Evolutionary conservation across 1,140 invertebrate species (phyloP).

Genomic region (Penaeus indicus): DNA sequence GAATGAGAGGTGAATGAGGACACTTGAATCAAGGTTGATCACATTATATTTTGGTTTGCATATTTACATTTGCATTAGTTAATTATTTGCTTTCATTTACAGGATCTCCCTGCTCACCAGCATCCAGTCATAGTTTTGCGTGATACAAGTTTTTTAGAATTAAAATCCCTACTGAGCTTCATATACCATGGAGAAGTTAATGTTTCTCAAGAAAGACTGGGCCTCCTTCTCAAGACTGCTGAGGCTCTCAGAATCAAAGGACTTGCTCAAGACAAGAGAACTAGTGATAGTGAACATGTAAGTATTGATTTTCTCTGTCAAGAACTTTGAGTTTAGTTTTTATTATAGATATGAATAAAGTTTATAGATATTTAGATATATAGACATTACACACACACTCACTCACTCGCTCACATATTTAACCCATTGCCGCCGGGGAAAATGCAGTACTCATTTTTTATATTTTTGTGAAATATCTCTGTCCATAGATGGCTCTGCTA

Average conservation of each 20-base stretch:
- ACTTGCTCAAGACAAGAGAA: constrained; percentile 69
- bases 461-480: too few relatives aligned
- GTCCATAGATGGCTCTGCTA: too few relatives aligned
- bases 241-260: constrained; percentile 78
- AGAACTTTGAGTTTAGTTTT: too few relatives aligned
- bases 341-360: too few relatives aligned
- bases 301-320: not conserved
- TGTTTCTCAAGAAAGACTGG: constrained; percentile 71
- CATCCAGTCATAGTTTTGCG: constrained; percentile 67
- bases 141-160: constrained; percentile 67
- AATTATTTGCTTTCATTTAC: not conserved
- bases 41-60: too few relatives aligned
- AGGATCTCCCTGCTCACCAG: constrained; percentile 66
- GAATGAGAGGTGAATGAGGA: too few relatives aligned
- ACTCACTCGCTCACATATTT: too few relatives aligned
- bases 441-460: too few relatives aligned
- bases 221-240: constrained; percentile 77
- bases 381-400: too few relatives aligned
- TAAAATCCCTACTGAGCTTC: constrained; percentile 65
- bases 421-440: too few relatives aligned
- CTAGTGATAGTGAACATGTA: constrained; percentile 62
- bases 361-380: too few relatives aligned
- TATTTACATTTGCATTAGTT: not conserved
- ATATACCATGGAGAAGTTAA: constrained; percentile 67
- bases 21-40: too few relatives aligned